Conservation (phyloP, 2,888 invertebrate species). For the Thereva unica region DNA sequence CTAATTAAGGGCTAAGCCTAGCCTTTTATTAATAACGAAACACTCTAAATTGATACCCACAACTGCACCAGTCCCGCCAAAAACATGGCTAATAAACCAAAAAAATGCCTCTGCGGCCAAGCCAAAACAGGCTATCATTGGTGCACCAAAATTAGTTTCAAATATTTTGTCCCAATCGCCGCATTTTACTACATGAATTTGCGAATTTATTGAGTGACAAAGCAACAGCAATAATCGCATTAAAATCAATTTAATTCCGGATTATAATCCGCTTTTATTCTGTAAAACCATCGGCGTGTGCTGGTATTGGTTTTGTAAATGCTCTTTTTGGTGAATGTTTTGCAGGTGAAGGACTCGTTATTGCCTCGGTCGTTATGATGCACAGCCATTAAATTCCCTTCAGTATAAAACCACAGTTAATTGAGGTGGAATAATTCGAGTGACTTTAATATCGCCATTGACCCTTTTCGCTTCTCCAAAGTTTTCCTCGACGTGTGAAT, state of each 20-base stretch:
- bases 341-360: slow-evolving; percentile 1
- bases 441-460: slow-evolving; percentile 1
- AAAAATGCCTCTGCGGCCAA: no score
- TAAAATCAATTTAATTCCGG: slow-evolving; percentile 14
- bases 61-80: no score
- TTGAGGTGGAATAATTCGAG: slow-evolving; percentile 11
- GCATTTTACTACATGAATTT: background rate
- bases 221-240: slow-evolving; percentile 9
- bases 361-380: background rate
- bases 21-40: no score
- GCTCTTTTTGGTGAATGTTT: background rate
- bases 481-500: no score
- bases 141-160: no score
- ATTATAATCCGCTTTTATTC: slow-evolving; percentile 8
- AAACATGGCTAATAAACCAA: no score
- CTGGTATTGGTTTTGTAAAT: background rate
- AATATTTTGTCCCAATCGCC: no score
- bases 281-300: background rate
- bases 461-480: background rate
- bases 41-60: no score
- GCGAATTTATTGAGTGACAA: background rate
- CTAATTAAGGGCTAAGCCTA: no score
- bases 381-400: slow-evolving; percentile 8
- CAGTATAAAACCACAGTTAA: slow-evolving; percentile 13
- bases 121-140: no score